Conservation (phyloP, 2,797 vertebrate species). For the Artibeus lituratus region DNA sequence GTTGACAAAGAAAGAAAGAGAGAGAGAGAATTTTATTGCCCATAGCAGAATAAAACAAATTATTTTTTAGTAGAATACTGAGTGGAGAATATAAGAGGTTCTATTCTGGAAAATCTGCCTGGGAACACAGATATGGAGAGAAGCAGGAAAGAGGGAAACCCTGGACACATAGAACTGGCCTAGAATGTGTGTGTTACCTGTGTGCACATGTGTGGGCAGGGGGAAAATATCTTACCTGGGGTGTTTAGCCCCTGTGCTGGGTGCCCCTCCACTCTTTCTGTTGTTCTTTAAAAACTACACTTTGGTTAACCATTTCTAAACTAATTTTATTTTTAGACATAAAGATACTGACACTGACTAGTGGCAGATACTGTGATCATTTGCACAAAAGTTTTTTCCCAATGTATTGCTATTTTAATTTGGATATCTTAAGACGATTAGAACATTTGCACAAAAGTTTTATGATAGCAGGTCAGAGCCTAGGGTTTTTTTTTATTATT, state of each 20-base stretch:
- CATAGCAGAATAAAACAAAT: background rate
- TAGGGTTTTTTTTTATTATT: background rate
- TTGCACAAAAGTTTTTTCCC: background rate
- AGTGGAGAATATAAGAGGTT: background rate
- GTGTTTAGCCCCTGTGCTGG: rapidly evolving
- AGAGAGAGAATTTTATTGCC: background rate
- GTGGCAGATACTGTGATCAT: background rate
- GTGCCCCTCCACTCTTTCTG: background rate
- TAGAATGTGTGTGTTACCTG: background rate
- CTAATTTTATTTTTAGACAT: background rate
- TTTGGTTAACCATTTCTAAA: too few species aligned
- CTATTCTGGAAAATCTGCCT: background rate
- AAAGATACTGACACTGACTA: background rate
- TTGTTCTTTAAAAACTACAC: background rate
- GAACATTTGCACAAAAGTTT: background rate
- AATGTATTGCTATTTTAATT: too few species aligned
- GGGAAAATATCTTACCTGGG: rapidly evolving
- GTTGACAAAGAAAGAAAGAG: background rate
- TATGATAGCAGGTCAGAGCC: background rate
- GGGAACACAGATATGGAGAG: background rate
- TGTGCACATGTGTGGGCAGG: background rate
- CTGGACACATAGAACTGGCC: background rate
- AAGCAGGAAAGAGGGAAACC: background rate
- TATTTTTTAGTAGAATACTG: background rate
- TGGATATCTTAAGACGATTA: too few species aligned